A percentile compares a stretch with the other conserved stretches of the same genome.
These are phyloP conservation scores for Willisornis vidua DNA, from an alignment of 2,113 vertebrate genomes.

Conservation along the genomic window DNA sequence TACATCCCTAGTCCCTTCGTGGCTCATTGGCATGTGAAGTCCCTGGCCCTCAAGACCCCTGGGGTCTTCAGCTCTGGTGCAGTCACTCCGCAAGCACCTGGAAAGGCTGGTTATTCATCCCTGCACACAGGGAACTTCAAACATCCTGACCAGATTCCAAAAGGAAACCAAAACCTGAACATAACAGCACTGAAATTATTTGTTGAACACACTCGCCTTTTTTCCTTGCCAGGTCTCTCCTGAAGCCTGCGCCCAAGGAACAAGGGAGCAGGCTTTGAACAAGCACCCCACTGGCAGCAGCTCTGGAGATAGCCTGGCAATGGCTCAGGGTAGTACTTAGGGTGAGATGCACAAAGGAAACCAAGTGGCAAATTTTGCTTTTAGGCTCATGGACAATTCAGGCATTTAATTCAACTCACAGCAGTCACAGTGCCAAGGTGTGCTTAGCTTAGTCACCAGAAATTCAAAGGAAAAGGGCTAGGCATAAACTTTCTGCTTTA, in stretches of 20 bases:
- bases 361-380: neutral
- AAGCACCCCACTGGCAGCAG: accelerated
- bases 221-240: neutral
- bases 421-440: neutral
- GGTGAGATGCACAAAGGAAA: neutral
- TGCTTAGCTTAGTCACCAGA: neutral
- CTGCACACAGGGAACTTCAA: neutral
- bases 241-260: neutral
- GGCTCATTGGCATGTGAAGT: accelerated
- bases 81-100: accelerated
- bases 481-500: neutral
- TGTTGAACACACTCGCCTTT: neutral
- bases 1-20: accelerated
- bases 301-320: neutral
- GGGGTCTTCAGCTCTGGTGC: neutral
- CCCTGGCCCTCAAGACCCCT: accelerated
- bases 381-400: neutral
- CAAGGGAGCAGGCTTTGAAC: neutral
- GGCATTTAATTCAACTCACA: neutral
- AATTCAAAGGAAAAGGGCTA: neutral
- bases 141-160: accelerated
- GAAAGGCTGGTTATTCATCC: neutral
- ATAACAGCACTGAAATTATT: accelerated
- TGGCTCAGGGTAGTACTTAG: neutral
- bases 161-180: neutral